Evolutionary conservation across 2,797 vertebrate genomes (phyloP).

Genomic region (Oryzias dopingdopingensis): DNA sequence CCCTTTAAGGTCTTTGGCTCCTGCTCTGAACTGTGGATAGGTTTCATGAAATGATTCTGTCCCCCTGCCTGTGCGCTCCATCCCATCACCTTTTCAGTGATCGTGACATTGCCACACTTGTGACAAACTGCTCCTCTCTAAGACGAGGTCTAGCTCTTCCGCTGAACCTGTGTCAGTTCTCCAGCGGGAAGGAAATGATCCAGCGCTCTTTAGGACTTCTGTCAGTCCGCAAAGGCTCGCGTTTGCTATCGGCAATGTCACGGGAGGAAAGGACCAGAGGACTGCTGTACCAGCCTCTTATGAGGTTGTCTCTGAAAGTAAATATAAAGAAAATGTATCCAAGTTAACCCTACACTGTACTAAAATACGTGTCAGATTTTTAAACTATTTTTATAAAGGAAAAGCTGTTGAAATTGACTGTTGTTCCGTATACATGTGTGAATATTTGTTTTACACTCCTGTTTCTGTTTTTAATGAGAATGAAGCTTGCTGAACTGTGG

Average conservation of each 20-base stretch:
- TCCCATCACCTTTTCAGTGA: slow-evolving; percentile 66
- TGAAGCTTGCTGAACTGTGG: slow-evolving; percentile 67
- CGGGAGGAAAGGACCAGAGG: slow-evolving; percentile 67
- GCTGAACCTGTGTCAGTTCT: slow-evolving; percentile 45
- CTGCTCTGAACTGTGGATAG: too few species aligned
- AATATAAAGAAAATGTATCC: slow-evolving; percentile 38
- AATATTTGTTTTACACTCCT: slow-evolving; percentile 72
- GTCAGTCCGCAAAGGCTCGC: slow-evolving; percentile 22
- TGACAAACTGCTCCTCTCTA: slow-evolving; percentile 25
- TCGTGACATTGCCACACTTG: slow-evolving; percentile 59
- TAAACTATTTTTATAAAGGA: slow-evolving; percentile 82
- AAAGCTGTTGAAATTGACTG: slow-evolving; percentile 65
- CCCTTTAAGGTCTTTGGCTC: too few species aligned
- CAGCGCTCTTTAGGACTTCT: slow-evolving; percentile 30
- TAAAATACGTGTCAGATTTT: slow-evolving; percentile 77
- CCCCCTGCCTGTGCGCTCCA: too few species aligned
- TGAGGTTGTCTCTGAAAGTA: slow-evolving; percentile 62
- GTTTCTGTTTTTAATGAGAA: slow-evolving; percentile 43
- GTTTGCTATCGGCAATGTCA: slow-evolving; percentile 53
- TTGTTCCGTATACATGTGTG: slow-evolving; percentile 71
- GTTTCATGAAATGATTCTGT: too few species aligned
- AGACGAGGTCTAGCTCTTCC: slow-evolving; percentile 32
- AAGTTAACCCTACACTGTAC: slow-evolving; percentile 71
- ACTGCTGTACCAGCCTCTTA: slow-evolving; percentile 59
- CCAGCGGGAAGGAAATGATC: slow-evolving; percentile 18